These are phyloP conservation scores for Poeciliopsis retropinna DNA, from an alignment of 2,113 vertebrate genomes.

Conservation along the genomic window DNA sequence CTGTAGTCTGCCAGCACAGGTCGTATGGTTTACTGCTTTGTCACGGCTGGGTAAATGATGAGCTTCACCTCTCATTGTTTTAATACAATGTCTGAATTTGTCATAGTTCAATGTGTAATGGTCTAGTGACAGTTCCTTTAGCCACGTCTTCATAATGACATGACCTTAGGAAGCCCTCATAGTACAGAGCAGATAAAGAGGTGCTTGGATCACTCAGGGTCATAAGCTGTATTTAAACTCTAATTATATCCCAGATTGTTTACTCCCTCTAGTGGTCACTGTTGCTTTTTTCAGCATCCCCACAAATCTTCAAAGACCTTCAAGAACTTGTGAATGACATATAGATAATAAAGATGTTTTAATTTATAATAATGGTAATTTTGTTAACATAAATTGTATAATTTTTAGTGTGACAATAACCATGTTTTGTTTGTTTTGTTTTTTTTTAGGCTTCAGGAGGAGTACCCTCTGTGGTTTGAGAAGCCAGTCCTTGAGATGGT, in stretches of 20 bases:
- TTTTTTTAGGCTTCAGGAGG: conserved; percentile 89
- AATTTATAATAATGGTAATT: too few relatives aligned
- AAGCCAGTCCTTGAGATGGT: conserved; percentile 95
- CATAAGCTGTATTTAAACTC: conserved; percentile 45
- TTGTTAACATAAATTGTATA: neutral
- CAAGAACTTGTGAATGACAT: neutral
- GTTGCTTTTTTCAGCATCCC: neutral
- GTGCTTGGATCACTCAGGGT: conserved; percentile 25
- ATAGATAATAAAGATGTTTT: too few relatives aligned
- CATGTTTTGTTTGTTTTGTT: neutral
- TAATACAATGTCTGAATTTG: conserved; percentile 56
- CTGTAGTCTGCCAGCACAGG: conserved; percentile 39
- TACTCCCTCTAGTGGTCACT: conserved; percentile 56
- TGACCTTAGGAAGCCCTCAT: neutral
- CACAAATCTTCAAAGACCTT: neutral
- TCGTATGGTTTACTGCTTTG: conserved; percentile 42
- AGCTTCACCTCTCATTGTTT: conserved; percentile 61
- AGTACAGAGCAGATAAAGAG: neutral
- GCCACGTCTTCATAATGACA: neutral
- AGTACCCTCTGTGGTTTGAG: conserved; percentile 96
- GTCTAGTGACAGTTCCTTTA: conserved; percentile 16
- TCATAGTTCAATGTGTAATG: conserved; percentile 48
- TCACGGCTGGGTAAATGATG: conserved; percentile 46
- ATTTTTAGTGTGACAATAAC: neutral
- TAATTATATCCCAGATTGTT: conserved; percentile 46